Base-by-base conservation (phyloP, 2,888 invertebrate species). In the Stenoptilia bipunctidactyla region DNA sequence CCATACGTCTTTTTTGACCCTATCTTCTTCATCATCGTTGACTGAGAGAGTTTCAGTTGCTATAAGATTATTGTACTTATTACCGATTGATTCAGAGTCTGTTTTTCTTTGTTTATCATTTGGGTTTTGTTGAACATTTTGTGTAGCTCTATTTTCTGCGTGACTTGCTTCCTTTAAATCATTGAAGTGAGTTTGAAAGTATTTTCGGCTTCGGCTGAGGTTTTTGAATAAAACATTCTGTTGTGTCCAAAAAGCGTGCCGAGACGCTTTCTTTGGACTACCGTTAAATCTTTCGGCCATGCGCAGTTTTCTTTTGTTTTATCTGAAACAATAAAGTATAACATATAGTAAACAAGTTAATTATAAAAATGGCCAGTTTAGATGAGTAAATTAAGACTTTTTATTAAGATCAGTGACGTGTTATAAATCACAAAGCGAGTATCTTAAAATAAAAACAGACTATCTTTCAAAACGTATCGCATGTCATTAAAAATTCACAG, bases 1-100 rank as follows among this genome's bases (percentile, higher is more conserved):
- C 83, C 83, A 83, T 49, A 82, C 83, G 55, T 76, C 72, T 53
- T 59, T 74, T 57, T 73, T 73, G 60, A 80, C 56, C 53, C 66
- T 72, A 48, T 77, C 76, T 61, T 76, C 64, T 58, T 64, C 69
- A 45, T 57, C 50, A 45, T 48, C 47, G 45, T 45, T 8, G 10
- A n/a, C n/a, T n/a, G n/a, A 41, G 45, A 57, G 43, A 14, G 47
- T 45, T 46, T 59, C 56, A 42, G 53, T 46, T 53, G 79, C 76
- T 80, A 79, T 76, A 74, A 75, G 45, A 14, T 13, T 4, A 58
- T 55, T 53, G 41, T 56, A 37, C 41, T 49, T 46, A 40, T 49
- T 52, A 45, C 41, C 40, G 20, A 45, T 30, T 34, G 39, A 36
- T 37, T 45, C 42, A 49, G 41, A 41, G 47, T 48, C 45, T 43